phyloP scores from a whole-genome alignment of 2,113 vertebrate species.

The Hystrix brachyura region DNA sequence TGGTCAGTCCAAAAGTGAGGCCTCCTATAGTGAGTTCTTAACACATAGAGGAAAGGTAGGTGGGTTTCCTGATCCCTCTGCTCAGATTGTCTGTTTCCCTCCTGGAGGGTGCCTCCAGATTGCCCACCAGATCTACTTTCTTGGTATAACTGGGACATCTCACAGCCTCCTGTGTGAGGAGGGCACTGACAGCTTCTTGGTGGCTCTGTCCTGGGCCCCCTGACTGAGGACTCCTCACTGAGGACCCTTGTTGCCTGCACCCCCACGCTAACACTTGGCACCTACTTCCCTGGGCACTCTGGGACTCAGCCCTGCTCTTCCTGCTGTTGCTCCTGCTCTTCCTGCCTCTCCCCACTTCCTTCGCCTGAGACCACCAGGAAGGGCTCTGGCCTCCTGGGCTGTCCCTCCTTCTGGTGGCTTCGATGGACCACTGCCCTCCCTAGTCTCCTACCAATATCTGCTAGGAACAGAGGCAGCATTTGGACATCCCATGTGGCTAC shows the following conservation, averaged over 20 bases:
- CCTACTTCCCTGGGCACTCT: neutral
- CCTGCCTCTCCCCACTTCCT: neutral
- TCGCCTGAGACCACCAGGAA: neutral
- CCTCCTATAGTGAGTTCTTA: neutral
- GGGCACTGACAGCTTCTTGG: neutral
- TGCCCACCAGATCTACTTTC: neutral
- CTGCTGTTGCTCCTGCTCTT: no score
- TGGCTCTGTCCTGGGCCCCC: neutral
- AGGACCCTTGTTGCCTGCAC: neutral
- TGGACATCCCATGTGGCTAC: accelerated
- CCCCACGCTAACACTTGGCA: neutral
- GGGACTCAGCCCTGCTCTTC: neutral
- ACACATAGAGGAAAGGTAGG: neutral
- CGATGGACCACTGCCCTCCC: neutral
- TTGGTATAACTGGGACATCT: neutral
- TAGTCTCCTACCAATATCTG: neutral
- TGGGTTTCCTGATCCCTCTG: neutral
- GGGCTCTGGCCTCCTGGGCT: neutral
- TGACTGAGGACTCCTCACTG: neutral
- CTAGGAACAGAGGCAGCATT: neutral
- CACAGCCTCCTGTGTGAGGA: neutral
- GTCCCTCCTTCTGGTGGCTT: neutral
- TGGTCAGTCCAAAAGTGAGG: neutral
- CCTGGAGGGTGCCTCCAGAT: neutral
- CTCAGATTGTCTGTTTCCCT: neutral